Evolutionary conservation across 2,113 vertebrate genomes (phyloP).

Genomic region (Myotis lucifugus): DNA sequence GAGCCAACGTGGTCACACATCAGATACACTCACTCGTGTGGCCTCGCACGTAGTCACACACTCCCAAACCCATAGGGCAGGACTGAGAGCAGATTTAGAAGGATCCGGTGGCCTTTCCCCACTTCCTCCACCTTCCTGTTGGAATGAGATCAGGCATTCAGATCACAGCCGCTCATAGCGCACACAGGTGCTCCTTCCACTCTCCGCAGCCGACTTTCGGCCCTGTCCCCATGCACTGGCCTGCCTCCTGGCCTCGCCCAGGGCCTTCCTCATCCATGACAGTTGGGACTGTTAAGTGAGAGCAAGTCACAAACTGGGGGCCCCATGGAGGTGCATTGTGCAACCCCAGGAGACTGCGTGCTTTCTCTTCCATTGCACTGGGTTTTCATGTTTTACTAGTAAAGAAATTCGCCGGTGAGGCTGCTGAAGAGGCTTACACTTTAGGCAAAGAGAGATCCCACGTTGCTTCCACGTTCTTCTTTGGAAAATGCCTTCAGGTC

Average conservation of each 20-base stretch:
- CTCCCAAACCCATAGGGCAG: background rate
- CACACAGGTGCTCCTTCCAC: background rate
- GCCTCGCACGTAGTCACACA: background rate
- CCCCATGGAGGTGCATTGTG: accelerated
- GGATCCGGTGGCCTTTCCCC: background rate
- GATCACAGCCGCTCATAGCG: background rate
- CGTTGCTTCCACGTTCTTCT: background rate
- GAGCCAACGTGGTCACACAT: background rate
- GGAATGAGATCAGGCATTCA: background rate
- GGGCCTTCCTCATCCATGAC: background rate
- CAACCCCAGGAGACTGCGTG: accelerated
- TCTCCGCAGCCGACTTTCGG: accelerated
- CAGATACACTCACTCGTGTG: background rate
- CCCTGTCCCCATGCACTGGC: no score
- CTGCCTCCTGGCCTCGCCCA: background rate
- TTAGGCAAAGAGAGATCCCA: background rate
- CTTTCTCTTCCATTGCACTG: background rate
- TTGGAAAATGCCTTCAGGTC: background rate
- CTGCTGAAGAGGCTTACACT: background rate
- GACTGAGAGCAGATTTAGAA: background rate
- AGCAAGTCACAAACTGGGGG: background rate
- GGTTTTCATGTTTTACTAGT: background rate
- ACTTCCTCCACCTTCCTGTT: background rate
- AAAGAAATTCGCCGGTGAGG: background rate
- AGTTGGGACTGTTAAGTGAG: background rate